A percentile compares a stretch with the other conserved stretches of the same genome.
These are phyloP conservation scores for Eulemur mongoz DNA, from an alignment of 2,797 vertebrate genomes.

Conservation along the genomic window DNA sequence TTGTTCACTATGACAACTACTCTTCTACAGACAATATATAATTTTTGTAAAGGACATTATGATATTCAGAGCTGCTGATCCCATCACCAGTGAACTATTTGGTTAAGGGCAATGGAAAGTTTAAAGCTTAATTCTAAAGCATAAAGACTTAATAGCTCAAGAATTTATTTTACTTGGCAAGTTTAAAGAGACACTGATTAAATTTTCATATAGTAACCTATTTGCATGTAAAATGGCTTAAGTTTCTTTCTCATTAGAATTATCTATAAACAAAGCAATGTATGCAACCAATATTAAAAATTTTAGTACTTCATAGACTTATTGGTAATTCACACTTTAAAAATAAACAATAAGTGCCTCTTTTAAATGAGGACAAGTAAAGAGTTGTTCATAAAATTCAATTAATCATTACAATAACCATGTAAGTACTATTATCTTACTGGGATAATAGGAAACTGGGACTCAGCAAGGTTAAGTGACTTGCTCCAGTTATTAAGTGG, in stretches of 20 bases:
- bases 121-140: slow-evolving; percentile 23
- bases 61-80: not conserved
- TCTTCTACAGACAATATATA: not conserved
- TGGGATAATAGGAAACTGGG: not conserved
- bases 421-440: not conserved
- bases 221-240: slow-evolving; percentile 1
- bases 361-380: slow-evolving; percentile 2
- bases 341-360: not conserved
- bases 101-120: not conserved
- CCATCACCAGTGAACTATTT: not conserved
- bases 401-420: not conserved
- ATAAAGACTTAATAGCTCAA: not conserved
- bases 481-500: not conserved
- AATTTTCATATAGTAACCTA: not conserved
- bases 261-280: not conserved
- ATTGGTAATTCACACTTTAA: not conserved
- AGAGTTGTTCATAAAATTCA: not conserved
- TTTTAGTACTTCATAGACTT: not conserved
- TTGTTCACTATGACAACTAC: not conserved
- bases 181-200: not conserved
- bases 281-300: not conserved
- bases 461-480: not conserved
- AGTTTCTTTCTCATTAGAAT: slow-evolving; percentile 18
- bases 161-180: not conserved
- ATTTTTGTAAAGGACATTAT: slow-evolving; percentile 1